A percentile compares a stretch with the other conserved stretches of the same genome.
phyloP scores from a whole-genome alignment of 23 tunicate genomes.

The Halocynthia aurantium region DNA sequence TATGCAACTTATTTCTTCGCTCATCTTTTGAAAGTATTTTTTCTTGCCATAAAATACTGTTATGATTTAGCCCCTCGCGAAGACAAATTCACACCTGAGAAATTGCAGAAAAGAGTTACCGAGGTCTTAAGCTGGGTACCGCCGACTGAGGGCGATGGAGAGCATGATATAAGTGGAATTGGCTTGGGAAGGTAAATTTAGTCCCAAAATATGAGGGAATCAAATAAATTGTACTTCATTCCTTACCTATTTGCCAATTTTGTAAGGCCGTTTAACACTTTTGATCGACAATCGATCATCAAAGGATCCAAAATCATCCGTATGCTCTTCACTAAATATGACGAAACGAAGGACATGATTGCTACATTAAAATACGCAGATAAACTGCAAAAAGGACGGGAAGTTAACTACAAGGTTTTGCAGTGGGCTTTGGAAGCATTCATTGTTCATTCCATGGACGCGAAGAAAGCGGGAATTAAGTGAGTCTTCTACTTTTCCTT shows the following conservation, averaged over 20 bases:
- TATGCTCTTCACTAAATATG: slow-evolving; percentile 50
- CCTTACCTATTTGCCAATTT: neutral
- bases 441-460: slow-evolving; percentile 38
- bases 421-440: slow-evolving; percentile 83
- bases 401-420: slow-evolving; percentile 63
- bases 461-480: slow-evolving; percentile 61
- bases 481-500: neutral
- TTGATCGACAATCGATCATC: slow-evolving; percentile 21
- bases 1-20: no score
- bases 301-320: slow-evolving; percentile 28
- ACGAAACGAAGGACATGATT: slow-evolving; percentile 49
- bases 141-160: slow-evolving; percentile 25
- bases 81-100: neutral
- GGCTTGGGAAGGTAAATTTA: slow-evolving; percentile 49
- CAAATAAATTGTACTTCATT: neutral
- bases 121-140: slow-evolving; percentile 61
- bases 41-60: no score
- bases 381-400: slow-evolving; percentile 45
- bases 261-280: slow-evolving; percentile 45
- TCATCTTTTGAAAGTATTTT: no score
- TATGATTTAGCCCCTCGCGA: slow-evolving; percentile 12
- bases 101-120: slow-evolving; percentile 42
- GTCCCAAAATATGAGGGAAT: neutral
- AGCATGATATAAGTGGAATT: slow-evolving; percentile 55
- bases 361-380: slow-evolving; percentile 63